Evolutionary conservation across 2,113 vertebrate species (phyloP), one percentile per base, ranked within the genome.

Genomic region (Ceyx margarethae): DNA sequence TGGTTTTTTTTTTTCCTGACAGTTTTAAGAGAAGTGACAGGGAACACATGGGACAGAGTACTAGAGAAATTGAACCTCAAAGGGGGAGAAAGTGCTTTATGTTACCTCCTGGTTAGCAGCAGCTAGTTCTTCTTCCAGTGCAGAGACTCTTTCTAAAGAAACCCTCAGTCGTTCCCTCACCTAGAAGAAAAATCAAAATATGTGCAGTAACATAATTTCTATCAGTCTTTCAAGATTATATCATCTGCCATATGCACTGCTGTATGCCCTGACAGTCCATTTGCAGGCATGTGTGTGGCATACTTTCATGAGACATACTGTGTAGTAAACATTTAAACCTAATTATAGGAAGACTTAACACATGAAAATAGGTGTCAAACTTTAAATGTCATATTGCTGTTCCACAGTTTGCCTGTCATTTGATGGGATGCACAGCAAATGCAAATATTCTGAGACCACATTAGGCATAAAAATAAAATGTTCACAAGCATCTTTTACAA

Each of bases 91-190:
- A 97, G 92, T 88, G 91, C 92, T 95, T 96, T 92, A 84, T 94
- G 92, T 97, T 98, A 99, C 99, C 98, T 99, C 99, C 98, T 99
- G 98, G 98, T 99, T 99, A 98, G 98, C 98, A 97, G 98, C 98
- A 94, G 98, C 97, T 92, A 99, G 98, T 98, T 99, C 99, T 98
- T 99, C 99, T 98, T 99, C 99, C 98, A 99, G 98, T 95, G 97
- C 98, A 72, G 98, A 99, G 94, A 99, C 98, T 98, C 99, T 98
- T 98, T 99, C 99, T 97, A 99, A 98, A 85, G 99, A 99, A 97
- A 99, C 98, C 88, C 99, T 98, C 97, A 99, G 98, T 97, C 99
- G 98, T 98, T 99, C 98, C 96, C 98, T 98, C 94, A 99, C 98
- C 98, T 99, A 97, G 94, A 98, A 97, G 96, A 97, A 98, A 98